A percentile compares a stretch with the other conserved stretches of the same genome.
These are phyloP conservation scores for Drosophila conformis DNA, from an alignment of 2,888 invertebrate species.

Conservation along the genomic window DNA sequence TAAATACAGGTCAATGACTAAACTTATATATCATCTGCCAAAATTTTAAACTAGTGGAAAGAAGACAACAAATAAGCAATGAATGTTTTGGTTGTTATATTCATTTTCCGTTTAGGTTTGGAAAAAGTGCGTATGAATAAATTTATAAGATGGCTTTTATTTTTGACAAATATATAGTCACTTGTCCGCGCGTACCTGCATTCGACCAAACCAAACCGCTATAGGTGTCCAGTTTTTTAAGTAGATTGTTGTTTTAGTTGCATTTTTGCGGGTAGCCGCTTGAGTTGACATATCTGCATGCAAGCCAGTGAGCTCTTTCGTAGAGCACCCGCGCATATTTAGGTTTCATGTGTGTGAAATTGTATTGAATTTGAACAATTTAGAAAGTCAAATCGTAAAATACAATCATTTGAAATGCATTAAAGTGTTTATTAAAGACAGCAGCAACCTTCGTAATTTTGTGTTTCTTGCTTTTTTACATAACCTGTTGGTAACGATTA, in stretches of 20 bases:
- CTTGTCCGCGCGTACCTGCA: not conserved
- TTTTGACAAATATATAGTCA: not conserved
- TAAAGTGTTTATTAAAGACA: not conserved
- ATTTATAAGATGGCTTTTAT: not conserved
- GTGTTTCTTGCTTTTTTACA: not conserved
- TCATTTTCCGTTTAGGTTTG: not conserved
- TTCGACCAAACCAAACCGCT: not conserved
- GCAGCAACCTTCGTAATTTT: slow-evolving; percentile 1
- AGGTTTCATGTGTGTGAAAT: not conserved
- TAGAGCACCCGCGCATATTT: not conserved
- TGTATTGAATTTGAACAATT: not conserved
- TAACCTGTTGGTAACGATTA: not conserved
- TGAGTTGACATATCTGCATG: not conserved
- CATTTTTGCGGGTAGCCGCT: not conserved
- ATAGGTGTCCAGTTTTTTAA: not conserved
- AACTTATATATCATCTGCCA: not conserved
- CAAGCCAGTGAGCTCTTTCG: not conserved
- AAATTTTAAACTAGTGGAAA: not conserved
- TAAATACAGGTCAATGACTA: not conserved
- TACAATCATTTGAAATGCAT: not conserved
- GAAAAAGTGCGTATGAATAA: not conserved
- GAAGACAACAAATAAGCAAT: not conserved
- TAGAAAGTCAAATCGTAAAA: not conserved
- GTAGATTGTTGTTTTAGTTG: not conserved
- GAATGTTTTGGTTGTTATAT: not conserved